Base-by-base conservation (phyloP, 2,797 vertebrate species). In the Oryzias dopingdopingensis region DNA sequence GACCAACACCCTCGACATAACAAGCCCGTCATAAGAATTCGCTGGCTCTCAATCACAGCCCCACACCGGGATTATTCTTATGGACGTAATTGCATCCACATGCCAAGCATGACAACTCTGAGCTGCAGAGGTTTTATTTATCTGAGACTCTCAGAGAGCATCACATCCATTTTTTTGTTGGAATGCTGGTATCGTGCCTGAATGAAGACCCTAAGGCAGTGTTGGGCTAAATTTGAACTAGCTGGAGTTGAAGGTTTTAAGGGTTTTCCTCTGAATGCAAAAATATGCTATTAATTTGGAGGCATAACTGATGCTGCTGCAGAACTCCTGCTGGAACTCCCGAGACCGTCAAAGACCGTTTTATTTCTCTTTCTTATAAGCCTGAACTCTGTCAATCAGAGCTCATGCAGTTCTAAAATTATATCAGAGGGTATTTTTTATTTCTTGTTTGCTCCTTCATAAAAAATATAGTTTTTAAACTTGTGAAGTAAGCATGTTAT, bases 1-100 rank as follows among this genome's bases (percentile, higher is more conserved):
- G 78, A 53, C 61, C 63, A 42, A 59, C 74, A 14, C 41, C 66
- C 68, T 64, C 56, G 2, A 37, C 0, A 23, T 72, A 69, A 81
- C 56, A 65, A 77, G 70, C 47, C 66, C 67, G 20, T 69, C 67
- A 70, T 24, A 42, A 63, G 26, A 63, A 49, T 41, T 62, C 52
- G 43, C 56, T 70, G 50, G 2, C 32, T 70, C 71, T 72, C 62
- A 41, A 23, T 72, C 63, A 70, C 14, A 54, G 6, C 42, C 18
- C 20, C 67, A 54, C 14, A 23, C 65, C 56, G 57, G 50, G 52
- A 56, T 1, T 32, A 32, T 42, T 59, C 65, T 60, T 47, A 0
- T 41, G 56, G 49, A 41, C 59, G 56, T 59, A 59, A 74, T 76
- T 67, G 62, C 61, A 26, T 52, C 22, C 65, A 70, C 49, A 54